Conservation (phyloP, 2,113 vertebrate genomes). For the Bagarius yarrelli region DNA sequence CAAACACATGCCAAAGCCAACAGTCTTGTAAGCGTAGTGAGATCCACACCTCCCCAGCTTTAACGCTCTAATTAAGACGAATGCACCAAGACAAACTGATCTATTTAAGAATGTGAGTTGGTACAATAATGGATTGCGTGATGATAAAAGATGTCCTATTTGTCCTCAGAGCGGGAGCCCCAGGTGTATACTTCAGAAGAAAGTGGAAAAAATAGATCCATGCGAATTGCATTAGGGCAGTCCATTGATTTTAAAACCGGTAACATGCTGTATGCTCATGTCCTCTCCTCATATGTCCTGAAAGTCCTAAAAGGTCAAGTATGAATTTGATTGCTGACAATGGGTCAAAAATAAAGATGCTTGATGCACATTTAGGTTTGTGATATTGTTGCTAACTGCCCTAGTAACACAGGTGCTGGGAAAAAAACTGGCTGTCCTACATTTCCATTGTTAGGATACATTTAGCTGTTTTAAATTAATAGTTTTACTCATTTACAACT, state of each 20-base stretch:
- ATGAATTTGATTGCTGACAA: slow-evolving; percentile 17
- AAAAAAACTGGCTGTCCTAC: slow-evolving; percentile 7
- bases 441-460: slow-evolving; percentile 21
- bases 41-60: slow-evolving; percentile 47
- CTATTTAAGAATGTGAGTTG: slow-evolving; percentile 34
- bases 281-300: slow-evolving; percentile 4
- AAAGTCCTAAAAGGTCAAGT: slow-evolving; percentile 2
- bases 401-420: slow-evolving; percentile 16
- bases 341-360: background rate
- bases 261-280: slow-evolving; percentile 38
- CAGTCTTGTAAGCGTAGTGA: slow-evolving; percentile 57
- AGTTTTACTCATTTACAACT: background rate
- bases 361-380: background rate
- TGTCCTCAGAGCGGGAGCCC: slow-evolving; percentile 54
- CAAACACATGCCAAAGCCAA: slow-evolving; percentile 65
- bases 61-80: slow-evolving; percentile 44
- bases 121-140: slow-evolving; percentile 33
- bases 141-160: slow-evolving; percentile 46
- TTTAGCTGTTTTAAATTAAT: background rate
- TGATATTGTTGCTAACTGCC: slow-evolving; percentile 1
- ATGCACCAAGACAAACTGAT: slow-evolving; percentile 16
- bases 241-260: slow-evolving; percentile 50
- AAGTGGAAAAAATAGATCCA: slow-evolving; percentile 22
- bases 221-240: slow-evolving; percentile 32
- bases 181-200: slow-evolving; percentile 48